Evolutionary conservation across 1,140 invertebrate species (phyloP).

Genomic region (Heliconius congener): DNA sequence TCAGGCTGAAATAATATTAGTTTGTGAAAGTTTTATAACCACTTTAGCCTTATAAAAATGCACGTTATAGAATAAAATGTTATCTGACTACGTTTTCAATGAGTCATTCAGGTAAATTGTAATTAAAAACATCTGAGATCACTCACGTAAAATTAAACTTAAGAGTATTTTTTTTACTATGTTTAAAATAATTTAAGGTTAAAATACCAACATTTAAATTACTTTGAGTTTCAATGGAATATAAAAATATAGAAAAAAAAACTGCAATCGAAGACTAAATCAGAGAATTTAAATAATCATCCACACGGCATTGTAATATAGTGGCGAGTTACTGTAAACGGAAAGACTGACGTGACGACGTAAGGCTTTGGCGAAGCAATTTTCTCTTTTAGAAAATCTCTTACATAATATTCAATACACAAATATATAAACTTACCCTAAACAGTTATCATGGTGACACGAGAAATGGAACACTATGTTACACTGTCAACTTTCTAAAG

Average conservation of each 20-base stretch:
- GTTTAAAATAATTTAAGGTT: too few relatives aligned
- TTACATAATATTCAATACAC: not conserved
- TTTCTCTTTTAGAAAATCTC: not conserved
- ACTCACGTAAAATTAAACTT: slow-evolving; percentile 11
- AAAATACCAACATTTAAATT: too few relatives aligned
- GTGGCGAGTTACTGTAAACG: slow-evolving; percentile 21
- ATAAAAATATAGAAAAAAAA: not conserved
- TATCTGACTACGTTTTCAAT: not conserved
- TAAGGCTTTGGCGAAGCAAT: slow-evolving; percentile 9
- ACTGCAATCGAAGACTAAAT: not conserved
- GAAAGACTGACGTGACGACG: slow-evolving; percentile 23
- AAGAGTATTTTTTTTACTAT: not conserved
- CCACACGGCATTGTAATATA: slow-evolving; percentile 4
- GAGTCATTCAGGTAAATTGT: slow-evolving; percentile 28
- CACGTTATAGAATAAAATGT: not conserved
- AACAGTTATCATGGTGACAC: slow-evolving; percentile 51
- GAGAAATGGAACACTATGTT: slow-evolving; percentile 42
- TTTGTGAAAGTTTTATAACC: too few relatives aligned
- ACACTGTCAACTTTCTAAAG: slow-evolving; percentile 69
- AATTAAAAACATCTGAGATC: slow-evolving; percentile 33
- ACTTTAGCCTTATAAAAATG: not conserved
- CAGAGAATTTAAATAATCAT: not conserved
- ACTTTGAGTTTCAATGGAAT: too few relatives aligned
- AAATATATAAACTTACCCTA: slow-evolving; percentile 51
- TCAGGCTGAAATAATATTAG: too few relatives aligned